A percentile compares a stretch with the other conserved stretches of the same genome.
Evolutionary conservation across 92 coral and sea anemone genomes (phyloP).

Genomic region (Desmophyllum pertusum): DNA sequence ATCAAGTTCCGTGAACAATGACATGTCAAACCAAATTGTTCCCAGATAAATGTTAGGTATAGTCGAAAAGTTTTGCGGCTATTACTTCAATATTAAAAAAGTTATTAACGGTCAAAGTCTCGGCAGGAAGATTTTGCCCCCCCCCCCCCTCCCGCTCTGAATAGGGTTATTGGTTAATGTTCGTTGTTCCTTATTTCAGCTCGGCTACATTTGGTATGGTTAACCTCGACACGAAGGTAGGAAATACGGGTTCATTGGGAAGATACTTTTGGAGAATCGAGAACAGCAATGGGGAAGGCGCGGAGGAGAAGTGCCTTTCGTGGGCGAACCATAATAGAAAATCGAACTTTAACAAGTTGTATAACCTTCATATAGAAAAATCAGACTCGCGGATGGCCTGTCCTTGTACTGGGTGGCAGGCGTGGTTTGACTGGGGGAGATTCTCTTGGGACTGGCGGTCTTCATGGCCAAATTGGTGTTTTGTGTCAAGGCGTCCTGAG

Average conservation of each 20-base stretch:
- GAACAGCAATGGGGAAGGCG: conserved; percentile 10
- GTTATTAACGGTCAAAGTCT: no score
- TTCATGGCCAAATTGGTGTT: neutral
- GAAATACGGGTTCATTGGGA: conserved; percentile 26
- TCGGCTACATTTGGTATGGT: conserved; percentile 32
- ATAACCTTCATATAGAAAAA: neutral
- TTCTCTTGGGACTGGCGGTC: conserved; percentile 17
- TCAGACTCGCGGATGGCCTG: conserved; percentile 24
- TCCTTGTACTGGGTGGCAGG: conserved; percentile 58
- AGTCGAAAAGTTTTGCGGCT: no score
- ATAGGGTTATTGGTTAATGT: no score
- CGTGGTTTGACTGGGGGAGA: conserved; percentile 52
- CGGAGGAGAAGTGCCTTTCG: conserved; percentile 17
- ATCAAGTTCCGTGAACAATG: no score
- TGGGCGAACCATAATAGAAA: conserved; percentile 39
- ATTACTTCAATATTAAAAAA: no score
- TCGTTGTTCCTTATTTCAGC: conserved; percentile 9
- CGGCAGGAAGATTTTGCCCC: no score
- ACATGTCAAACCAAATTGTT: no score
- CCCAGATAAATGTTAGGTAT: no score
- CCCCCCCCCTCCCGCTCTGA: no score
- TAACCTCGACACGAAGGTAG: conserved; percentile 5
- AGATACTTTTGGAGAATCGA: conserved; percentile 43
- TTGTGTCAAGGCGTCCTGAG: neutral
- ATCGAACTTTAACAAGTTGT: neutral